A percentile compares a stretch with the other conserved stretches of the same genome.
phyloP scores from a whole-genome alignment of 2,888 invertebrate species.

The Drosophila meridiana region DNA sequence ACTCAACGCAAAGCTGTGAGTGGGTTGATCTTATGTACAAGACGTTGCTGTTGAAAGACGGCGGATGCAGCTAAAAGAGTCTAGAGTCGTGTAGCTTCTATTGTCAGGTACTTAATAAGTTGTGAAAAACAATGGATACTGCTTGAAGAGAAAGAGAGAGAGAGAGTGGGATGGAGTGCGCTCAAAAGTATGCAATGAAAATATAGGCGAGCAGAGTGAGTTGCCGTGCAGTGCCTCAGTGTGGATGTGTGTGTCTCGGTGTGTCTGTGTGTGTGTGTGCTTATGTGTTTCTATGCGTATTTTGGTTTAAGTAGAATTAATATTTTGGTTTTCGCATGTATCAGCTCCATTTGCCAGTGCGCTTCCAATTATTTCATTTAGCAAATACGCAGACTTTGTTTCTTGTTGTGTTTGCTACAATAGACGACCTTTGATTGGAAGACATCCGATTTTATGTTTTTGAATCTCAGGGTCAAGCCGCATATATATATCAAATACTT shows the following conservation, averaged over 20 bases:
- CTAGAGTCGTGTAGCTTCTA: slow-evolving; percentile 52
- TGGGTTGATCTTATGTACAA: slow-evolving; percentile 57
- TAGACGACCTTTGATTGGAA: slow-evolving; percentile 85
- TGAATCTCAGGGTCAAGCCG: slow-evolving; percentile 85
- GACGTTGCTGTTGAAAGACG: slow-evolving; percentile 27
- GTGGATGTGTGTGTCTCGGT: not conserved
- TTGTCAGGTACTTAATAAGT: slow-evolving; percentile 80
- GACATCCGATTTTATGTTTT: slow-evolving; percentile 85
- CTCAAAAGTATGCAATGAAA: slow-evolving; percentile 43
- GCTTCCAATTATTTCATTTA: slow-evolving; percentile 72
- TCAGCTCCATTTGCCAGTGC: slow-evolving; percentile 56
- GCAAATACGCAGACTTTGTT: slow-evolving; percentile 82
- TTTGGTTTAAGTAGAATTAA: slow-evolving; percentile 31
- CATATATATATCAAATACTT: slow-evolving; percentile 75
- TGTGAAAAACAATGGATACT: slow-evolving; percentile 18
- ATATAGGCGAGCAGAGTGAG: slow-evolving; percentile 41
- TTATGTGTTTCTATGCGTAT: slow-evolving; percentile 19
- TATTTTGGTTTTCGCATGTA: slow-evolving; percentile 43
- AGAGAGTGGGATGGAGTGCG: slow-evolving; percentile 1
- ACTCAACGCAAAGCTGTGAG: slow-evolving; percentile 45
- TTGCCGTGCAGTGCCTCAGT: slow-evolving; percentile 44
- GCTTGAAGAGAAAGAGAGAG: not conserved
- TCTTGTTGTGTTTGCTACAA: slow-evolving; percentile 82
- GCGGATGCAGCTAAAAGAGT: slow-evolving; percentile 16
- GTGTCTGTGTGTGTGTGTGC: slow-evolving; percentile 9